Percentiles rank a stretch among this genome's conserved stretches.
Evolutionary conservation across 2,888 invertebrate genomes (phyloP).

Genomic region (Shargacucullia verbasci): DNA sequence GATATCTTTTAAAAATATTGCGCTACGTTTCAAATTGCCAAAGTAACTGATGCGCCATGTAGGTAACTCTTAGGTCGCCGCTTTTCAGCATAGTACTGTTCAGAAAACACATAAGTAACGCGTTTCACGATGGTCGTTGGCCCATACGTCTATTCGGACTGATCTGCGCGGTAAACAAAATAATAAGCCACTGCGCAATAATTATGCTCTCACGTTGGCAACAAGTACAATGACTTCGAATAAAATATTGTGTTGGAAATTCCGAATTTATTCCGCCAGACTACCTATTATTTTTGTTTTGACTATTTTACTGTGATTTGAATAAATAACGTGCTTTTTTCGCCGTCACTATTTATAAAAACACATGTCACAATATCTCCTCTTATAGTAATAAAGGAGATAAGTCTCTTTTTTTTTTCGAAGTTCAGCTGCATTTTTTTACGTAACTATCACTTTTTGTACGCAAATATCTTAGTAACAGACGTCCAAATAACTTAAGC

Average conservation of each 20-base stretch:
- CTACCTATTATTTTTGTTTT: background rate
- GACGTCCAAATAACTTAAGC: conserved; percentile 30
- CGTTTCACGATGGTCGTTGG: too few relatives aligned
- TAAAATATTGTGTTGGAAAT: background rate
- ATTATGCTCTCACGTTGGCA: too few relatives aligned
- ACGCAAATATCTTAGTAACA: conserved; percentile 7
- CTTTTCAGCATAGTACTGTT: conserved; percentile 1
- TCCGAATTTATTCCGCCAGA: background rate
- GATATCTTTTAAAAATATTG: background rate
- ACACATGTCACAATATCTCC: background rate
- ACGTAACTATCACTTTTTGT: conserved; percentile 1
- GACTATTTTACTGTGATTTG: background rate
- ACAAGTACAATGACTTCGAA: background rate
- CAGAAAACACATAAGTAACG: too few relatives aligned
- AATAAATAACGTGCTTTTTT: conserved; percentile 17
- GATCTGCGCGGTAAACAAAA: too few relatives aligned
- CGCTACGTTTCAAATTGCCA: background rate
- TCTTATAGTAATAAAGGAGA: too few relatives aligned
- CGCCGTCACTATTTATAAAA: conserved; percentile 11
- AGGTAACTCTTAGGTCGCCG: background rate
- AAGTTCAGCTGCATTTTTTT: background rate
- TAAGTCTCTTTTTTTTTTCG: too few relatives aligned
- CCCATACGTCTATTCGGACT: too few relatives aligned
- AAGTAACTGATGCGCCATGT: conserved; percentile 10
- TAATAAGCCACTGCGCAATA: too few relatives aligned